Base-by-base conservation (phyloP, 2,888 invertebrate species). In the Agriopis marginaria region DNA sequence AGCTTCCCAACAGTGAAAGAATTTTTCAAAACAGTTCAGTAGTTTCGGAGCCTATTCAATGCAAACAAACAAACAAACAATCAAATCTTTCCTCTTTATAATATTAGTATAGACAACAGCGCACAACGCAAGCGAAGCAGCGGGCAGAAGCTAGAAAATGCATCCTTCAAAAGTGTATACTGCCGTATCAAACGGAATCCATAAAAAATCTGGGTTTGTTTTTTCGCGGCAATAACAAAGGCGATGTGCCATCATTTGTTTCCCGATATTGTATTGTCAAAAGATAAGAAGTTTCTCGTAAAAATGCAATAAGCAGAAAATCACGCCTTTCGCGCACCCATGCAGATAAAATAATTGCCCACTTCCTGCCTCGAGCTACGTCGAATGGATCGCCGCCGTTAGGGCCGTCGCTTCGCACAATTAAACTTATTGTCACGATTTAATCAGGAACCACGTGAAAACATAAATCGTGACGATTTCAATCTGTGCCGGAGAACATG, bases 351-450 rank as follows among this genome's bases (percentile, higher is more conserved):
- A 53, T 62, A 62, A 62, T 62, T 62, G 53, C 23, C 51, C 14
- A 23, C 44, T 53, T 62, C 62, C 62, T 53, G 45, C 32, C 23
- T 9, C 58, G 40, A 17, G 56, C 56, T 10, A 3, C 23, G 53
- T n/a, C 23, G 23, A 58, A 58, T 12, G 10, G 23, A 7, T 23
- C 45, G 23, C 32, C 32, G 45, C 44, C 58, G 45, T 44, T 32
- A 62, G 51, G 51, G 42, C 44, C 44, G 42, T 23, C 61, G 44
- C 42, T 40, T 42, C 61, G 51, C 61, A 44, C 51, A 53, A 44
- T 62, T 62, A 62, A 62, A 62, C 44, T 51, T 62, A 62, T 62
- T 62, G 62, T 44, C 51, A 53, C 60, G 60, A 49, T 14, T 50
- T 53, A 14, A 62, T 50, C 42, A 42, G 50, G 44, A 51, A 23